Evolutionary conservation across 1,140 invertebrate species (phyloP).

Genomic region (Drosophila malerkotliana): DNA sequence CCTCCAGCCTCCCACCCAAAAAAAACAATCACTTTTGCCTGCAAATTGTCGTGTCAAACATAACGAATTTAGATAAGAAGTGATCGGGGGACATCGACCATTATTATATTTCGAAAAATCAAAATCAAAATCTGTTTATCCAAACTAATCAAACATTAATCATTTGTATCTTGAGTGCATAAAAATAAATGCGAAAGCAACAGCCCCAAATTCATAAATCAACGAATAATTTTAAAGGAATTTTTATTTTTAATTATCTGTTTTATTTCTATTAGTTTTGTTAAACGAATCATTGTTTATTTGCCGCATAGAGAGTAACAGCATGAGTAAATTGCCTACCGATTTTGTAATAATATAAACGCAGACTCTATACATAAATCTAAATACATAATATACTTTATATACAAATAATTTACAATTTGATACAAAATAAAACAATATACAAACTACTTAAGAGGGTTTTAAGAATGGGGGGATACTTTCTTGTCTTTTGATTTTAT

Average conservation of each 20-base stretch:
- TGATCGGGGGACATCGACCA: conserved; percentile 9
- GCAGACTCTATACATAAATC: conserved; percentile 54
- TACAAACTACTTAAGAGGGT: conserved; percentile 9
- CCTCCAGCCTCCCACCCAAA: not conserved
- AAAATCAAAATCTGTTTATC: conserved; percentile 62
- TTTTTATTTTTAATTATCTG: conserved; percentile 34
- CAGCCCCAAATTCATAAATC: conserved; percentile 34
- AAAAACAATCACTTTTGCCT: conserved; percentile 8
- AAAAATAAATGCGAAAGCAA: conserved; percentile 42
- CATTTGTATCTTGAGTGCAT: conserved; percentile 72
- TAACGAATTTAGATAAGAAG: conserved; percentile 19
- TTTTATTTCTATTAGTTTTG: conserved; percentile 5
- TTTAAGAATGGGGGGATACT: too few species aligned
- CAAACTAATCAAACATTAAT: conserved; percentile 59
- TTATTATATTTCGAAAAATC: conserved; percentile 48
- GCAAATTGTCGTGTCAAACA: conserved; percentile 12
- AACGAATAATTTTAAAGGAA: conserved; percentile 54
- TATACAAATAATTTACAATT: conserved; percentile 76
- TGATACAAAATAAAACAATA: conserved; percentile 71
- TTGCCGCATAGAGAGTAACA: conserved; percentile 8
- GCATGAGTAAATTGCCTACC: conserved; percentile 42
- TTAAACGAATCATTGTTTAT: conserved; percentile 17
- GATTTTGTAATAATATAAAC: conserved; percentile 65
- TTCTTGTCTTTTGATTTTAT: too few species aligned
- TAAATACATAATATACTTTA: conserved; percentile 38